These are phyloP conservation scores for Drosophila suboccidentalis DNA, from an alignment of 2,888 invertebrate genomes.

Conservation along the genomic window DNA sequence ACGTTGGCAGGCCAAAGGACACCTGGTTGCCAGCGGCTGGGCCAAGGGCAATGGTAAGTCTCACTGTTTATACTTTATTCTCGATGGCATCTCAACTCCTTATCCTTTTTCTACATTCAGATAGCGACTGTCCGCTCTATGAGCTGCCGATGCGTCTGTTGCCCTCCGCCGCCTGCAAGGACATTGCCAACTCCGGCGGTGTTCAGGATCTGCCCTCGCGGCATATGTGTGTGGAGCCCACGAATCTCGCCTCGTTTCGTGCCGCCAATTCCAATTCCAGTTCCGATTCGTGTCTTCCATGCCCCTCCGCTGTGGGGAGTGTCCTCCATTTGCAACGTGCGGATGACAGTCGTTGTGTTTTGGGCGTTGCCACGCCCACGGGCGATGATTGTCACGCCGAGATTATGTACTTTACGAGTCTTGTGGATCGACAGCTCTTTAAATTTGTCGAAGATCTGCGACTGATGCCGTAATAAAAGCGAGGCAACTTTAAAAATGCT, in stretches of 20 bases:
- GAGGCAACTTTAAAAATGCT: background rate
- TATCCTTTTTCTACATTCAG: constrained; percentile 18
- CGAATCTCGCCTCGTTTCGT: background rate
- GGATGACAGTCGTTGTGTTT: constrained; percentile 61
- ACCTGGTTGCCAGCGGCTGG: constrained; percentile 63
- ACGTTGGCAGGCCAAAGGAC: constrained; percentile 54
- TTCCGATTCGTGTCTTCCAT: constrained; percentile 45
- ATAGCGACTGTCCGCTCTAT: constrained; percentile 61
- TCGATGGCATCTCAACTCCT: background rate
- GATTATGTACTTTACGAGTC: constrained; percentile 58
- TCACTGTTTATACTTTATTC: too few species aligned
- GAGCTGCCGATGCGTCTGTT: constrained; percentile 68
- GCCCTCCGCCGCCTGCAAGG: constrained; percentile 45
- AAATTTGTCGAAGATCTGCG: constrained; percentile 53
- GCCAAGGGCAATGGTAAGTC: constrained; percentile 58
- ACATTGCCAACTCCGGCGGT: constrained; percentile 26
- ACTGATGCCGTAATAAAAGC: background rate
- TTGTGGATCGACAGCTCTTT: constrained; percentile 39
- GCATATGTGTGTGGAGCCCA: constrained; percentile 56
- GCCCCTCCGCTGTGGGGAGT: constrained; percentile 59
- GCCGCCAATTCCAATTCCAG: constrained; percentile 18
- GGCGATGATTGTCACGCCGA: constrained; percentile 37
- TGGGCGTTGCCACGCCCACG: constrained; percentile 70
- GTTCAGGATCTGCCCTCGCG: constrained; percentile 34
- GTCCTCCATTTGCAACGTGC: constrained; percentile 58